A percentile compares a stretch with the other conserved stretches of the same genome.
phyloP scores from a whole-genome alignment of 2,797 vertebrate species.

The Anolis apletophallus region DNA sequence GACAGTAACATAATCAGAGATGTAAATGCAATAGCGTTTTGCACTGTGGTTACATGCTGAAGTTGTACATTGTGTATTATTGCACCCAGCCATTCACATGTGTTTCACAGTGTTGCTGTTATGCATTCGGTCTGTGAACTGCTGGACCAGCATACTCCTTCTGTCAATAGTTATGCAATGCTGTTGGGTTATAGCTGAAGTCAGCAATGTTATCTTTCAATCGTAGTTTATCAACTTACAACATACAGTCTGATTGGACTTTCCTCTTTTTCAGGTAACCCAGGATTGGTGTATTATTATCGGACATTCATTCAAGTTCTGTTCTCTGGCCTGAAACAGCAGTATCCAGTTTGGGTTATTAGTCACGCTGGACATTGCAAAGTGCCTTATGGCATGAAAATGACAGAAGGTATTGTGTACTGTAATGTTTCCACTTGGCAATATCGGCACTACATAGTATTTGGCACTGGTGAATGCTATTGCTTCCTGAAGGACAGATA shows the following conservation, averaged over 20 bases:
- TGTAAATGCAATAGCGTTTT: too few relatives aligned
- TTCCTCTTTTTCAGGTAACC: constrained; percentile 87
- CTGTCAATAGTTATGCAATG: too few relatives aligned
- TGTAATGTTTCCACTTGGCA: constrained; percentile 3
- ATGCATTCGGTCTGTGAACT: too few relatives aligned
- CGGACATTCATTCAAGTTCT: constrained; percentile 88
- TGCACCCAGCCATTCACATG: too few relatives aligned
- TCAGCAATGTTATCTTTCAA: neutral
- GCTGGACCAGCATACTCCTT: too few relatives aligned
- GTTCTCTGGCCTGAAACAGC: constrained; percentile 77
- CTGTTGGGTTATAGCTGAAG: too few relatives aligned
- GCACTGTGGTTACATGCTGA: too few relatives aligned
- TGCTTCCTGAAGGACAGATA: accelerated
- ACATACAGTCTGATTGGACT: constrained; percentile 41
- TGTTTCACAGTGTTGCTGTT: too few relatives aligned
- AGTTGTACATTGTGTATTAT: too few relatives aligned
- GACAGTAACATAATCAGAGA: too few relatives aligned
- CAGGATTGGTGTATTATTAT: constrained; percentile 90
- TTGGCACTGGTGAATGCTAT: neutral
- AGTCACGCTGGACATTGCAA: constrained; percentile 92
- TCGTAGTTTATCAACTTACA: constrained; percentile 21
- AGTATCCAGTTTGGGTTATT: constrained; percentile 90
- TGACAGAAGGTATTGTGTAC: constrained; percentile 84
- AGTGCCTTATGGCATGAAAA: constrained; percentile 86
- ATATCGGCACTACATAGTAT: neutral